Conservation (phyloP, 2,113 vertebrate genomes). For the Eubucco bourcierii region DNA sequence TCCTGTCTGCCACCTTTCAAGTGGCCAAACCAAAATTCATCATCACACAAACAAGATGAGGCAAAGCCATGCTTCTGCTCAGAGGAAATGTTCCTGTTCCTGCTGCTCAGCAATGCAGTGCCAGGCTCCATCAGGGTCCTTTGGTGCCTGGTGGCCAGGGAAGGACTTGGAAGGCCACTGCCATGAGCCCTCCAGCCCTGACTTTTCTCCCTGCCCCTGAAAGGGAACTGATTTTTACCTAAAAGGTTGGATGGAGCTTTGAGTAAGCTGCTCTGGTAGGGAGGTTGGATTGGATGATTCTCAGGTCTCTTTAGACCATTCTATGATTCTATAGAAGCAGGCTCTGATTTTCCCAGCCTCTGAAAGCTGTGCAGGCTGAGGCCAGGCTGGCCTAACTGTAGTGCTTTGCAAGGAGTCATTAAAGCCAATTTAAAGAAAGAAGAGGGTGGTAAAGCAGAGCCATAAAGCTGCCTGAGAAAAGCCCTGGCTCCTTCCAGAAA, state of each 20-base stretch:
- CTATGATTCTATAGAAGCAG: not conserved
- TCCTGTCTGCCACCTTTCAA: not conserved
- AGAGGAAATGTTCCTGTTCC: not conserved
- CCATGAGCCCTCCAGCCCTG: not conserved
- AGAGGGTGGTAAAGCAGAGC: not conserved
- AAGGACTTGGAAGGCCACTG: not conserved
- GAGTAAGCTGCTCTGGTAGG: no score
- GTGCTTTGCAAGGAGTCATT: not conserved
- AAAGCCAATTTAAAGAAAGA: not conserved
- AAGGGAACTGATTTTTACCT: not conserved
- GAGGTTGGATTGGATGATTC: no score
- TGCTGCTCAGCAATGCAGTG: not conserved
- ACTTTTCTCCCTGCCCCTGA: not conserved
- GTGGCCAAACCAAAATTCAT: not conserved
- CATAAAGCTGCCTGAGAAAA: not conserved
- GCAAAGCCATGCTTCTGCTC: not conserved
- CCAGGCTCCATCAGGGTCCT: not conserved
- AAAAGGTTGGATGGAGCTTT: not conserved
- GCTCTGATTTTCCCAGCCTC: rapidly evolving
- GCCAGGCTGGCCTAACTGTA: not conserved
- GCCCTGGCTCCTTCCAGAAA: not conserved
- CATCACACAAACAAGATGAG: not conserved
- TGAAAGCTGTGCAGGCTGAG: not conserved
- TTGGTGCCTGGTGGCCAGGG: not conserved
- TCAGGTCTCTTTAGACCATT: no score